phyloP scores from a whole-genome alignment of 2,888 invertebrate genomes.

The Auanema sp. region DNA sequence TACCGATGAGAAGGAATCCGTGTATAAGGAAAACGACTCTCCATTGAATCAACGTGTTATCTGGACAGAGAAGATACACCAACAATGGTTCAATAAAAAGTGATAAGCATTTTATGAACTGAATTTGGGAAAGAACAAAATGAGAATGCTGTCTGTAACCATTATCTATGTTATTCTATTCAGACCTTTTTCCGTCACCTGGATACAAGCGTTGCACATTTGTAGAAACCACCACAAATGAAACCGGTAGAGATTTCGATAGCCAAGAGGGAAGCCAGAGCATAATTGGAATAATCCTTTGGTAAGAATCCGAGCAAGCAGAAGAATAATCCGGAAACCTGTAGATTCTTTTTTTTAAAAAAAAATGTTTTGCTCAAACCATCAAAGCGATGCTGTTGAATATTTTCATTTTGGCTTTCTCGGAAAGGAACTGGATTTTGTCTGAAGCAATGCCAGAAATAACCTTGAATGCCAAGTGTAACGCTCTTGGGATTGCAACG shows the following conservation, averaged over 20 bases:
- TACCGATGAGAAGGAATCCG: conserved; percentile 41
- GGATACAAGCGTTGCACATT: conserved; percentile 54
- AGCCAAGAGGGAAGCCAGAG: conserved; percentile 37
- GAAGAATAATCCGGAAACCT: conserved; percentile 45
- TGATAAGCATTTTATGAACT: conserved; percentile 59
- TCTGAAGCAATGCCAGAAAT: conserved; percentile 46
- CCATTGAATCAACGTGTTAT: conserved; percentile 51
- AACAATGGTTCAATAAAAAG: conserved; percentile 58
- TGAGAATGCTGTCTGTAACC: conserved; percentile 58
- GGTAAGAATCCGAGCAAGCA: conserved; percentile 46
- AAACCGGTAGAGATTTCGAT: conserved; percentile 51
- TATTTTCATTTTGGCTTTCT: conserved; percentile 53
- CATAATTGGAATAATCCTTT: conserved; percentile 31
- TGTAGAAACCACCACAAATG: conserved; percentile 55
- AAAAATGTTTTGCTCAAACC: conserved; percentile 15
- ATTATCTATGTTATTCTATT: background rate
- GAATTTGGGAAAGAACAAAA: conserved; percentile 59
- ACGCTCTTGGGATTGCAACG: conserved; percentile 47
- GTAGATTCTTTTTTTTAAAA: background rate
- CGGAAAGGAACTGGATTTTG: conserved; percentile 45
- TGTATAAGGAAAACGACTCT: conserved; percentile 52
- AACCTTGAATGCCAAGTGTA: conserved; percentile 49
- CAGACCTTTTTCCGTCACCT: conserved; percentile 25
- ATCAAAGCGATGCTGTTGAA: conserved; percentile 57
- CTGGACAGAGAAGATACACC: conserved; percentile 42